Evolutionary conservation across 1,140 invertebrate species (phyloP).

Genomic region (Eriocheir sinensis): DNA sequence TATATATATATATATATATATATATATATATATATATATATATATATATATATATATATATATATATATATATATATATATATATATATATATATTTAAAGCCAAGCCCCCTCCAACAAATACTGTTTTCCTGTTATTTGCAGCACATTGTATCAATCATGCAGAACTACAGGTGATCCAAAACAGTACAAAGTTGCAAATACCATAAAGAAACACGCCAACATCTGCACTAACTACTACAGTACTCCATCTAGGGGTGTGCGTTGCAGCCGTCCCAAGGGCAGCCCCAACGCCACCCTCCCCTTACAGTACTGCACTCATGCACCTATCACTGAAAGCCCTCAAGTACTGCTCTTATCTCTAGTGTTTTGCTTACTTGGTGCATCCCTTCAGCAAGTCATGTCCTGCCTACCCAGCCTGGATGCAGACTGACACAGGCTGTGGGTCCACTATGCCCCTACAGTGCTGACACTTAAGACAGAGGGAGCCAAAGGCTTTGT

Average conservation of each 20-base stretch:
- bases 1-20: conserved; percentile 53
- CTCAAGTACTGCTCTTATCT: neutral
- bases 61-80: conserved; percentile 52
- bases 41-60: conserved; percentile 60
- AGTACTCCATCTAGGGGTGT: neutral
- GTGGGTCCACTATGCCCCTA: neutral
- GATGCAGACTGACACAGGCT: neutral
- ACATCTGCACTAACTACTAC: neutral
- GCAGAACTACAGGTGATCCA: neutral
- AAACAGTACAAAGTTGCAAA: neutral
- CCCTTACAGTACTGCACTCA: neutral
- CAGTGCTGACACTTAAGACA: neutral
- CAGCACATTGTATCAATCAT: neutral
- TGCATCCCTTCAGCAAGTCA: too few species aligned
- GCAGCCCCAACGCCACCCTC: neutral
- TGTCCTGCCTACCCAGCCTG: too few species aligned
- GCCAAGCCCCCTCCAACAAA: neutral
- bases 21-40: conserved; percentile 48
- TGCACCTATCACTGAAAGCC: conserved; percentile 10
- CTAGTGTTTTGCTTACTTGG: too few species aligned
- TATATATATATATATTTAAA: neutral
- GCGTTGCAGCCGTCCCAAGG: neutral
- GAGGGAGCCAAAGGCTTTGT: neutral
- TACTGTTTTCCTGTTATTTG: neutral
- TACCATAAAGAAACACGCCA: neutral